Percentiles rank a stretch among this genome's conserved stretches.
phyloP scores from a whole-genome alignment of 1,140 invertebrate species.

The Bombus confusus region DNA sequence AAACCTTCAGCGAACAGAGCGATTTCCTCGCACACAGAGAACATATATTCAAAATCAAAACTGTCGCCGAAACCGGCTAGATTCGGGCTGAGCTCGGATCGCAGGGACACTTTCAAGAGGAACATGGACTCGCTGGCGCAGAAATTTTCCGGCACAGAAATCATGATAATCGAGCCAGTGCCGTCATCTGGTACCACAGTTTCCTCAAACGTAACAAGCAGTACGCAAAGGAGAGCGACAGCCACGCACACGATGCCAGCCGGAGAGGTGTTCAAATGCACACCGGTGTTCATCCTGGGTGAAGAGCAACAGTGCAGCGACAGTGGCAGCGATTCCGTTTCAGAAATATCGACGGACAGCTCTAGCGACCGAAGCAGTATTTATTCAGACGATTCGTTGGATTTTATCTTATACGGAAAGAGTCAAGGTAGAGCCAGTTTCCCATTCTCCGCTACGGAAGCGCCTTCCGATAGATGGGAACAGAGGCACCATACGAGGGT shows the following conservation, averaged over 20 bases:
- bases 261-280: constrained; percentile 82
- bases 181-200: constrained; percentile 13
- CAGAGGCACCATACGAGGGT: constrained; percentile 71
- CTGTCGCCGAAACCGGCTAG: constrained; percentile 57
- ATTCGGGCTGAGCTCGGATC: constrained; percentile 79
- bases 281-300: constrained; percentile 82
- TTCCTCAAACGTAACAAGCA: not conserved
- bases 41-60: constrained; percentile 60
- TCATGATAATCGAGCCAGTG: constrained; percentile 75
- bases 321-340: constrained; percentile 83
- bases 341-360: constrained; percentile 84
- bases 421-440: constrained; percentile 78
- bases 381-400: constrained; percentile 83
- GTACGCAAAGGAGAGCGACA: constrained; percentile 74
- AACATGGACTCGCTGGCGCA: constrained; percentile 82
- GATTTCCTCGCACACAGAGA: constrained; percentile 62
- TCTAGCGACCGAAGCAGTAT: constrained; percentile 84
- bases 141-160: constrained; percentile 78
- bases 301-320: constrained; percentile 83
- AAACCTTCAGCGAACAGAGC: constrained; percentile 43
- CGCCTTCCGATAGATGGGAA: constrained; percentile 72
- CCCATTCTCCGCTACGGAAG: constrained; percentile 74
- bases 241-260: constrained; percentile 82
- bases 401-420: constrained; percentile 80
- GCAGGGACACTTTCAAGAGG: constrained; percentile 80